Conservation (phyloP, 2,888 invertebrate species). For the Melipona bicolor region DNA sequence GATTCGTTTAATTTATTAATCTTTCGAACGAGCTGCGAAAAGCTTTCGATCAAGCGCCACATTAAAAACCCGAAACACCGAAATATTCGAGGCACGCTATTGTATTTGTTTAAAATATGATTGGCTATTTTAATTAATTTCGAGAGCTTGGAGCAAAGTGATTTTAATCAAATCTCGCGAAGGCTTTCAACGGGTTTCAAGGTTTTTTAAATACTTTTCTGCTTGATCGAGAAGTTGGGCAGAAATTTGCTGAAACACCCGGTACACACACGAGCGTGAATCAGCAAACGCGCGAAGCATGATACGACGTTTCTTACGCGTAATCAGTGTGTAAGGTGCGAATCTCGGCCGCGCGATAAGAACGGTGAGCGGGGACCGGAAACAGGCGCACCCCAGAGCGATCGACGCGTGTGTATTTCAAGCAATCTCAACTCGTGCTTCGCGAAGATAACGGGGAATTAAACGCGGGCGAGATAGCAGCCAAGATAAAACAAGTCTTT, state of each 20-base stretch:
- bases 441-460: slow-evolving; percentile 70
- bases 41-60: too few relatives aligned
- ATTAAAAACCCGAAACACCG: too few relatives aligned
- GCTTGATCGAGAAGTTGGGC: not conserved
- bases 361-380: slow-evolving; percentile 68
- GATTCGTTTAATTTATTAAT: too few relatives aligned
- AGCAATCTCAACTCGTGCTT: slow-evolving; percentile 57
- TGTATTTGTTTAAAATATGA: too few relatives aligned
- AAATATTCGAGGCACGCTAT: too few relatives aligned
- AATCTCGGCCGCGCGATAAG: slow-evolving; percentile 69
- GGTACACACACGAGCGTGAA: slow-evolving; percentile 4
- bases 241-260: not conserved
- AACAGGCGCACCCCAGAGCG: slow-evolving; percentile 58
- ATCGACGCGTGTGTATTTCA: slow-evolving; percentile 57
- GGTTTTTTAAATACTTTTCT: too few relatives aligned
- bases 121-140: too few relatives aligned
- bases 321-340: slow-evolving; percentile 37
- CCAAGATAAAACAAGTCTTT: slow-evolving; percentile 13
- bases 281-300: slow-evolving; percentile 29
- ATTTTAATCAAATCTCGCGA: too few relatives aligned
- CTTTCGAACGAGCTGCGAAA: too few relatives aligned
- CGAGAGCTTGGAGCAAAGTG: too few relatives aligned
- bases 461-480: slow-evolving; percentile 38
- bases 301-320: slow-evolving; percentile 29
- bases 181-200: too few relatives aligned